Base-by-base conservation (phyloP, 2,888 invertebrate species). In the Hipparchia sbordonii region DNA sequence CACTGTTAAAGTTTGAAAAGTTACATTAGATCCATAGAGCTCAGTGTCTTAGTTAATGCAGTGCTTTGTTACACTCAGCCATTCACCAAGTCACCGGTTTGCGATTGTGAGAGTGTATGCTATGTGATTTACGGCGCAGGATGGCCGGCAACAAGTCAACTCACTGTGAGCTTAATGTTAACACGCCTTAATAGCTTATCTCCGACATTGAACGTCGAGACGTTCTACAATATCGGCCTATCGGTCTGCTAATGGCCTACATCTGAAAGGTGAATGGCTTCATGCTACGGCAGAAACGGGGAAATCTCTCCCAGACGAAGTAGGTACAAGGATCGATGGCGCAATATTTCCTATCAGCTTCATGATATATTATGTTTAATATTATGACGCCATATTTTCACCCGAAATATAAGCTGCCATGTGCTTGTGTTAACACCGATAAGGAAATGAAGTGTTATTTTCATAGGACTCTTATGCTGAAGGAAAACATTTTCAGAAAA, bases 181-280 rank as follows among this genome's bases (percentile, higher is more conserved):
- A 39, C 39, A 39, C 39, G 39, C 39, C 39, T 39, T 39, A 39
- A 39, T 77, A 82, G 86, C 88, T 91, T 91, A 92, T 92, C 90
- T 90, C 81, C 77, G 83, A 83, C 82, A 84, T 82, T 84, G 81
- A 78, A 80, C 79, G 81, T 67, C 65, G 70, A 80, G 82, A 83
- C 85, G 85, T 84, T 86, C 85, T 86, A 86, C 87, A 87, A 85
- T 90, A 90, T 87, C 85, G 84, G 88, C 87, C 89, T 91, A 90
- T 91, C 90, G 88, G 87, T 85, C 85, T 88, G 87, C 90, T 92
- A 92, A 91, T 89, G 89, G 88, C 87, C 87, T 88, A 89, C 87
- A 92, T 89, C 87, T 87, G 89, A 90, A 90, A 90, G 90, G 91
- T 89, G 89, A 91, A 92, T 88, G 85, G 87, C 87, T 88, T 83